Conservation (phyloP, 2,888 invertebrate genomes). For the Nemotelus pantherinus region DNA sequence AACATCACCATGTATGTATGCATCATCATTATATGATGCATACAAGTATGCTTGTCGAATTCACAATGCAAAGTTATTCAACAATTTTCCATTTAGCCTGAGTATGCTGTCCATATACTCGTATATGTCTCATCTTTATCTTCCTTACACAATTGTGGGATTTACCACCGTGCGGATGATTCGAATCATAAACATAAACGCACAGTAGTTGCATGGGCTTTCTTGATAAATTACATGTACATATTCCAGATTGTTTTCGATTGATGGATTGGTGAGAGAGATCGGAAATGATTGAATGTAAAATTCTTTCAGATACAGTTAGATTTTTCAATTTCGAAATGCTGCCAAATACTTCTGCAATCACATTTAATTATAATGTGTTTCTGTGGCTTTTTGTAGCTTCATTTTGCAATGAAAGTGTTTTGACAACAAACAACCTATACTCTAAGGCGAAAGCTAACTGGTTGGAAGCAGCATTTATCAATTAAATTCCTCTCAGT, state of each 20-base stretch:
- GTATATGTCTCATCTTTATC: not conserved
- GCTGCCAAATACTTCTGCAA: too few relatives aligned
- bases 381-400: too few relatives aligned
- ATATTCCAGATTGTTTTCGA: not conserved
- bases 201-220: not conserved
- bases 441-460: too few relatives aligned
- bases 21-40: not conserved
- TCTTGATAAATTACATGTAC: not conserved
- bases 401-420: too few relatives aligned
- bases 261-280: not conserved
- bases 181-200: not conserved
- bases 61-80: slow-evolving; percentile 42
- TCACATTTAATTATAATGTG: too few relatives aligned
- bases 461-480: too few relatives aligned
- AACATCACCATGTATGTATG: not conserved
- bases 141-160: slow-evolving; percentile 7
- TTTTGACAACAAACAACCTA: too few relatives aligned
- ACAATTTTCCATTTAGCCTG: slow-evolving; percentile 39
- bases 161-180: not conserved
- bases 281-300: not conserved
- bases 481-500: too few relatives aligned
- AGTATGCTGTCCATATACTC: slow-evolving; percentile 13
- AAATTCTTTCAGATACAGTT: too few relatives aligned
- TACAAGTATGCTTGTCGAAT: slow-evolving; percentile 13
- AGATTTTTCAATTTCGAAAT: too few relatives aligned